A percentile compares a stretch with the other conserved stretches of the same genome.
Evolutionary conservation across 2,797 vertebrate genomes (phyloP).

Genomic region (Calcarius lapponicus): DNA sequence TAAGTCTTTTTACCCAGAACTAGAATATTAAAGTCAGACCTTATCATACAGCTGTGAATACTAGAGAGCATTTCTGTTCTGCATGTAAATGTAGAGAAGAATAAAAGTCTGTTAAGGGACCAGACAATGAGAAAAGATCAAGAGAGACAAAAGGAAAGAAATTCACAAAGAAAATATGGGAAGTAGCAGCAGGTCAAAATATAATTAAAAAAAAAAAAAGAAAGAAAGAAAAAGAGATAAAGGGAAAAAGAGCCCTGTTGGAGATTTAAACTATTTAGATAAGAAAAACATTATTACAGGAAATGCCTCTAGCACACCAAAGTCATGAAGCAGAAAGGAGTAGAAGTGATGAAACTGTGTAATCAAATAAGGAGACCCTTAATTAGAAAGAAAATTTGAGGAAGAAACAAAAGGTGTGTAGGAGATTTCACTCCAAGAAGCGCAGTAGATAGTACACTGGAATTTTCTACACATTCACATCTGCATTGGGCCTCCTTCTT

Average conservation of each 20-base stretch:
- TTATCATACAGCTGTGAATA: slow-evolving; percentile 19
- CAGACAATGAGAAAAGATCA: not conserved
- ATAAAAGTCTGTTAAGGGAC: not conserved
- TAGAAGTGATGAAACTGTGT: not conserved
- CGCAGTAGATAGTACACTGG: not conserved
- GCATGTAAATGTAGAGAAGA: slow-evolving; percentile 3
- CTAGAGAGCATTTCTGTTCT: not conserved
- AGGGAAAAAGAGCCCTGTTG: fast-evolving
- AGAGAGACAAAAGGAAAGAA: slow-evolving; percentile 8
- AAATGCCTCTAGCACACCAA: not conserved
- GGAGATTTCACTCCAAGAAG: not conserved
- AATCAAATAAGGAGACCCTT: not conserved
- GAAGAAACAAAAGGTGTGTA: not conserved
- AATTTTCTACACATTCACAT: not conserved
- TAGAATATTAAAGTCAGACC: slow-evolving; percentile 30
- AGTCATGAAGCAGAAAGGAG: not conserved
- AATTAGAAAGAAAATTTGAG: not conserved
- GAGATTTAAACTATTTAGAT: not conserved
- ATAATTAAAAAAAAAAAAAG: not conserved
- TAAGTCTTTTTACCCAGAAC: not conserved
- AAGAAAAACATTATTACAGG: not conserved
- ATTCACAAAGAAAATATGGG: not conserved
- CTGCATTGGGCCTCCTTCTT: not conserved
- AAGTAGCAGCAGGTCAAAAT: not conserved
- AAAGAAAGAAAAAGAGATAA: not conserved